Conservation (phyloP, 92 coral and sea anemone species). For the Phenganax marumi region DNA sequence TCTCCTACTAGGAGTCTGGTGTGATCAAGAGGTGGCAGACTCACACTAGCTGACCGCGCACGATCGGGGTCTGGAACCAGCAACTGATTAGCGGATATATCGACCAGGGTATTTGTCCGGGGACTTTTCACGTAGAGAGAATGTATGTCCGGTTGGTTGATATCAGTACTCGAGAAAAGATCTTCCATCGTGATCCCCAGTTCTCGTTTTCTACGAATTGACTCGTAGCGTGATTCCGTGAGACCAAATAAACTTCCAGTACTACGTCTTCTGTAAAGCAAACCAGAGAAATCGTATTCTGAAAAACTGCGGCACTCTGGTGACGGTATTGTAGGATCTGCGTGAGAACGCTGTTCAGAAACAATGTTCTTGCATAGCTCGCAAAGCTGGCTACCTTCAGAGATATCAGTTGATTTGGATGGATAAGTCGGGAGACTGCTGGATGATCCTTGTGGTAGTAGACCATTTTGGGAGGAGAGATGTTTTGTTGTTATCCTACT, state of each 20-base stretch:
- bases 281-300: conserved; percentile 15
- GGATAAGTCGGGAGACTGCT: not conserved
- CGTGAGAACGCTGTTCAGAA: not conserved
- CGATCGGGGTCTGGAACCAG: conserved; percentile 24
- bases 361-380: conserved; percentile 25
- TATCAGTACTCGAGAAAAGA: conserved; percentile 26
- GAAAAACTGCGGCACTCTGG: not conserved
- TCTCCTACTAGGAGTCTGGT: not conserved
- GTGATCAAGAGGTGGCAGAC: conserved; percentile 10
- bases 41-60: conserved; percentile 21
- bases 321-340: not conserved
- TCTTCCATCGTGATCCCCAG: conserved; percentile 37
- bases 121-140: conserved; percentile 20
- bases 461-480: not conserved
- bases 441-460: not conserved
- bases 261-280: conserved; percentile 25
- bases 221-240: conserved; percentile 21
- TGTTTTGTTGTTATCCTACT: no score
- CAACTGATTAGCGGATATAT: conserved; percentile 8
- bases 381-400: conserved; percentile 16
- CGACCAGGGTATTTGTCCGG: conserved; percentile 27
- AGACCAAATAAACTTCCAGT: conserved; percentile 32
- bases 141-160: not conserved
- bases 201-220: conserved; percentile 2
- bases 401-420: not conserved